Percentiles rank a stretch among this genome's conserved stretches.
Conservation (phyloP, 2,113 vertebrate genomes). For the Festucalex cinctus region DNA sequence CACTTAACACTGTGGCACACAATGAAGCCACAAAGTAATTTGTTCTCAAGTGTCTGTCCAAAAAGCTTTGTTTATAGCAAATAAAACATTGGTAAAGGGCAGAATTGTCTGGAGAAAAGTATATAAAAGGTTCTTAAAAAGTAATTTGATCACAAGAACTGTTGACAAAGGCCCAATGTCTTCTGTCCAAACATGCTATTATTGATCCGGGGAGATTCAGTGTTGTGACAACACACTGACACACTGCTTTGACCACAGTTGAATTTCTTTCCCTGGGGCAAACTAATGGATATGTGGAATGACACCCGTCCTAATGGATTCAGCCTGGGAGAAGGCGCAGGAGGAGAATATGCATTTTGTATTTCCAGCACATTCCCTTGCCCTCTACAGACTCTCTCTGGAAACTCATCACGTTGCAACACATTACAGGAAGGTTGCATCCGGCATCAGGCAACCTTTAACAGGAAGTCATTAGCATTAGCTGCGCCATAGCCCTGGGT, state of each 20-base stretch:
- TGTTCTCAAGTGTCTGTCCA: neutral
- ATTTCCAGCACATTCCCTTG: constrained; percentile 28
- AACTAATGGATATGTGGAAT: constrained; percentile 24
- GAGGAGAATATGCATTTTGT: constrained; percentile 25
- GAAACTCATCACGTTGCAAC: constrained; percentile 29
- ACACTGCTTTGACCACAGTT: neutral
- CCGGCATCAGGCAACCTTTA: constrained; percentile 25
- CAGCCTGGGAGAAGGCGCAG: neutral
- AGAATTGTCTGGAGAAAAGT: neutral
- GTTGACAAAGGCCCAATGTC: neutral
- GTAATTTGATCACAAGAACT: neutral
- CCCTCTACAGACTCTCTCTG: constrained; percentile 21
- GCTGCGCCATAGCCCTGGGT: constrained; percentile 23
- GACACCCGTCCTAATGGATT: constrained; percentile 20
- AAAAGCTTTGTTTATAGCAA: neutral
- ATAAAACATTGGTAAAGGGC: neutral
- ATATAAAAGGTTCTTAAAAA: neutral
- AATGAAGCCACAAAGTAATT: neutral
- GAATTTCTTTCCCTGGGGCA: neutral
- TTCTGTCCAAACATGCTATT: neutral
- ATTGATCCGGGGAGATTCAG: neutral
- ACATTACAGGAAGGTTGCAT: constrained; percentile 36
- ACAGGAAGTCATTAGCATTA: constrained; percentile 41
- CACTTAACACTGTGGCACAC: too few relatives aligned
- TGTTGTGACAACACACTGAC: neutral